Conservation (phyloP, 2,113 vertebrate species). For the Mustelus asterias region DNA sequence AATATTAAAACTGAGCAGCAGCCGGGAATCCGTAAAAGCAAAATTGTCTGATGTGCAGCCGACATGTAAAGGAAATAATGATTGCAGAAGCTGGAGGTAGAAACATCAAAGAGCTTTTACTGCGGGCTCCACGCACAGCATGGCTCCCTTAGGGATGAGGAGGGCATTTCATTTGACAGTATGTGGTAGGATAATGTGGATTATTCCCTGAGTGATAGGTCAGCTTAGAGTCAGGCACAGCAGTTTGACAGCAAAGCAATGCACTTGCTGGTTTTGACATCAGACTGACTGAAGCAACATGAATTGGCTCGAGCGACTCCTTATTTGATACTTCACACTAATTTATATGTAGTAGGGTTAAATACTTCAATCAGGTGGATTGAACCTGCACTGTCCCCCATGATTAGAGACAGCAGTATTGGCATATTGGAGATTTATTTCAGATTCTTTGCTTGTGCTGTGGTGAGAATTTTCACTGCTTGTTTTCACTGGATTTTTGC, state of each 20-base stretch:
- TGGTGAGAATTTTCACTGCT: no score
- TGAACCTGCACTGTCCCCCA: background rate
- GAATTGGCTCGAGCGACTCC: background rate
- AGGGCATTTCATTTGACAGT: background rate
- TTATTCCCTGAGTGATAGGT: background rate
- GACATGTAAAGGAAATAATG: background rate
- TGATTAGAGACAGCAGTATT: background rate
- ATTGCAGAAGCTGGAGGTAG: background rate
- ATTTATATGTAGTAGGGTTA: background rate
- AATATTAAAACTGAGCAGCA: background rate
- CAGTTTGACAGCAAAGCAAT: slow-evolving; percentile 2
- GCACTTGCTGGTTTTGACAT: background rate
- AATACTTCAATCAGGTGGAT: background rate
- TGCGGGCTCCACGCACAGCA: background rate
- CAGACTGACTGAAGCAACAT: background rate
- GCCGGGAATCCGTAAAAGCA: background rate
- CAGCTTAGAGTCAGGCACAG: background rate
- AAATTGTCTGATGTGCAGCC: background rate
- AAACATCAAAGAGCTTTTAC: background rate
- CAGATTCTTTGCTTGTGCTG: background rate
- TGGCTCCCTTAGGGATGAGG: background rate
- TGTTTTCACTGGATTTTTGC: background rate
- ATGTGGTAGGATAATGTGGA: background rate
- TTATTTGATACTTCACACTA: background rate
- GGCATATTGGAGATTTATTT: background rate